A percentile compares a stretch with the other conserved stretches of the same genome.
phyloP scores from a whole-genome alignment of 2,888 invertebrate genomes.

The Luperina nickerlii region DNA sequence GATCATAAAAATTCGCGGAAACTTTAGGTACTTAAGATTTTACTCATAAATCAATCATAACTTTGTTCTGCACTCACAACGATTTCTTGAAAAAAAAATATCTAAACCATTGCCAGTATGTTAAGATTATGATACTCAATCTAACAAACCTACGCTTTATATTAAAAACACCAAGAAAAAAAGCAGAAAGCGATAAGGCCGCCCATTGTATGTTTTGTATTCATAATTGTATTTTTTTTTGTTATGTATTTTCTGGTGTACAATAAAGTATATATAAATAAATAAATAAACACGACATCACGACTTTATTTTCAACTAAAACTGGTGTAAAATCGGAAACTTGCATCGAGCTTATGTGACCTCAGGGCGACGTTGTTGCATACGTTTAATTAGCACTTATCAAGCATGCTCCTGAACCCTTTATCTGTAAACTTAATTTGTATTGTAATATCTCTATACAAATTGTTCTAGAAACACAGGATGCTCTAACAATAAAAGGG shows the following conservation, averaged over 20 bases:
- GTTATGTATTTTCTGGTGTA: no score
- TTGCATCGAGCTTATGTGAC: background rate
- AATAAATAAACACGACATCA: no score
- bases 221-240: no score
- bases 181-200: no score
- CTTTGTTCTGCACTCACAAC: background rate
- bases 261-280: no score
- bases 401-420: background rate
- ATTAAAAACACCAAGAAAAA: no score
- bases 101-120: background rate
- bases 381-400: constrained; percentile 1
- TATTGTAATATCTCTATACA: background rate
- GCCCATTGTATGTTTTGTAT: no score
- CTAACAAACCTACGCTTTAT: background rate
- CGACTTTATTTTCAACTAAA: background rate
- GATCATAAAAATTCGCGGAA: background rate
- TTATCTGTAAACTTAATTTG: background rate
- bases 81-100: background rate
- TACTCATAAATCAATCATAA: background rate
- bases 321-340: background rate
- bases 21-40: background rate
- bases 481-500: background rate
- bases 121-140: background rate
- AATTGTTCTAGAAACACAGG: background rate
- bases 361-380: background rate